phyloP scores from a whole-genome alignment of 2,113 vertebrate genomes.

The Hyperoodon ampullatus region DNA sequence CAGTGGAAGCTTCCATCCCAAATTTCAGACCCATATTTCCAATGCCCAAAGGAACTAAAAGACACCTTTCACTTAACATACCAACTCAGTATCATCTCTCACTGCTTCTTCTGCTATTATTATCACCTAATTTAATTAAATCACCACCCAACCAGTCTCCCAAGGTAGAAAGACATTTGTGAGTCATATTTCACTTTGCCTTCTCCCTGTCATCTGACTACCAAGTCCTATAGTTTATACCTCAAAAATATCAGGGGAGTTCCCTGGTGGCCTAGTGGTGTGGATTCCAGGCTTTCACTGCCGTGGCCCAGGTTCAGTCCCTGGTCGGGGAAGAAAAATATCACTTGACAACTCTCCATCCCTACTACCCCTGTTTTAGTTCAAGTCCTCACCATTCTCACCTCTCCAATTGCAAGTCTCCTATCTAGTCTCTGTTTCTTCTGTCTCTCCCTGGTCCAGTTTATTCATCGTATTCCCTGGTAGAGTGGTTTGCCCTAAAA shows the following conservation, averaged over 20 bases:
- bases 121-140: background rate
- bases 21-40: background rate
- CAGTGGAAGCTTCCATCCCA: background rate
- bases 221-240: background rate
- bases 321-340: background rate
- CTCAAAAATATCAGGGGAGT: background rate
- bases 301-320: too few relatives aligned
- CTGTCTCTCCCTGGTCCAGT: background rate
- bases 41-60: background rate
- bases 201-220: background rate
- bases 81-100: background rate
- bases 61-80: background rate
- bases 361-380: too few relatives aligned
- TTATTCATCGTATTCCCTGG: background rate
- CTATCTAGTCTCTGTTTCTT: background rate
- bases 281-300: too few relatives aligned
- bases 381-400: background rate
- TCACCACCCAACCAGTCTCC: background rate
- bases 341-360: background rate
- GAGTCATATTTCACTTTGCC: background rate
- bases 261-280: too few relatives aligned
- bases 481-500: background rate
- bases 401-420: background rate
- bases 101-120: background rate
- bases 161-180: slow-evolving; percentile 22